phyloP scores from a whole-genome alignment of 2,888 invertebrate genomes.

The Malthinus flaveolus region DNA sequence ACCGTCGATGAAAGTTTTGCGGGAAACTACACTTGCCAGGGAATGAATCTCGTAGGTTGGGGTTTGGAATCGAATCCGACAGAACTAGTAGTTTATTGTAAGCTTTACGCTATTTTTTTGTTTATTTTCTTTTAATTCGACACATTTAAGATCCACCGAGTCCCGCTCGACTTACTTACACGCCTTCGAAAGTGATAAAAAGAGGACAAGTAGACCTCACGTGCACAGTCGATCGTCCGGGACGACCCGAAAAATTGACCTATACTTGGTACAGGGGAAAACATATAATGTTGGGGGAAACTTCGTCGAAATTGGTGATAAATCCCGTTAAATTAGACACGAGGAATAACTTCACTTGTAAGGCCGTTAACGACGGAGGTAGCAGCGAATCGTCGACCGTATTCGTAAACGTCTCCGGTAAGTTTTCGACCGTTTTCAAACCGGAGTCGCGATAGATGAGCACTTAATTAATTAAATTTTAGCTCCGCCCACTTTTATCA shows the following conservation, averaged over 20 bases:
- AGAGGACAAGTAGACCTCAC: constrained; percentile 80
- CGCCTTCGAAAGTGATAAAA: constrained; percentile 78
- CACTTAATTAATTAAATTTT: constrained; percentile 36
- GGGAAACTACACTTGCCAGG: constrained; percentile 92
- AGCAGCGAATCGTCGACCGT: constrained; percentile 70
- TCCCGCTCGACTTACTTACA: constrained; percentile 74
- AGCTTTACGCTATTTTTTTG: constrained; percentile 50
- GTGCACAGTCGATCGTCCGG: constrained; percentile 82
- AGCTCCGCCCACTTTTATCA: constrained; percentile 87
- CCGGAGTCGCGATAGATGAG: neutral
- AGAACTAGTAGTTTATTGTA: constrained; percentile 81
- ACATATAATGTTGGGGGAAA: constrained; percentile 73
- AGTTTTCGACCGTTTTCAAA: neutral
- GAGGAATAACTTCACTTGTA: constrained; percentile 87
- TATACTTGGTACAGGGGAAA: constrained; percentile 83
- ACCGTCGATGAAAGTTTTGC: constrained; percentile 87
- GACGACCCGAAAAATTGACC: constrained; percentile 74
- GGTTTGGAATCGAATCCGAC: constrained; percentile 77
- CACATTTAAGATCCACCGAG: constrained; percentile 75
- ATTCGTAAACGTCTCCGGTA: constrained; percentile 72
- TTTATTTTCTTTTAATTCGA: neutral
- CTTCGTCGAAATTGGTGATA: constrained; percentile 76
- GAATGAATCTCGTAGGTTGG: constrained; percentile 88
- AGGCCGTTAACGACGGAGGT: constrained; percentile 84
- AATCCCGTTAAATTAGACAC: constrained; percentile 84